Evolutionary conservation across 1,140 invertebrate species (phyloP), one percentile per base, ranked within the genome.

Genomic region (Pissodes strobi): DNA sequence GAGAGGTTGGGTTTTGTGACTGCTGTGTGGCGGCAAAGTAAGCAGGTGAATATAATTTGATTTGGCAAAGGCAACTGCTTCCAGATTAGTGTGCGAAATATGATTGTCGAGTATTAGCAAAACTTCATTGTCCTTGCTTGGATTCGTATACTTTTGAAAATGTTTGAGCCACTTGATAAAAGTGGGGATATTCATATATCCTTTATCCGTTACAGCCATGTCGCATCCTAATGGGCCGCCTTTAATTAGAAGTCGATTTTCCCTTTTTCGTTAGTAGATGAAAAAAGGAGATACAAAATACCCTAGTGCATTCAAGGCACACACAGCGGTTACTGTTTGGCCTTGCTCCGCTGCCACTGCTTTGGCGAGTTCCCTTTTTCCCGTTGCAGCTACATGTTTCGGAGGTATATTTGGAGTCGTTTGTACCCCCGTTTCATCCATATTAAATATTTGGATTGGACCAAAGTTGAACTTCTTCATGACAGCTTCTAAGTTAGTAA

Each of bases 261-360:
- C 15, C 6, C 21, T 49, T 49, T 49, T 49, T 49, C 19, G 12
- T 12, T 3, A 3, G 12, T 15, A 22, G 19, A 15, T 12, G n/a
- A 49, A 49, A 22, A 49, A 49, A 21, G 46, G 46, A 22, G 46
- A 9, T 9, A 49, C 46, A 49, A 49, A 15, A 19, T 49, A 18
- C 12, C 21, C 17, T 22, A 49, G 8, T 17, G 46, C 8, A 23
- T 62, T 49, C 52, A 53, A 34, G 22, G 46, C 18, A 34, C 60
- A 23, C 48, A 66, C 64, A 34, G 19, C n/a, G 22, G n/a, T 5
- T 49, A 61, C 27, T 55, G 45, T 38, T 59, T 59, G 48, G 37
- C 58, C 2, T 45, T 41, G 46, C 59, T 34, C 46, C 17, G n/a
- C 19, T 30, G n/a, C 46, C 23, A 34, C 58, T 27, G 23, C 41